Evolutionary conservation across 2,797 vertebrate genomes (phyloP).

Genomic region (Hypotaenidia philippensis): DNA sequence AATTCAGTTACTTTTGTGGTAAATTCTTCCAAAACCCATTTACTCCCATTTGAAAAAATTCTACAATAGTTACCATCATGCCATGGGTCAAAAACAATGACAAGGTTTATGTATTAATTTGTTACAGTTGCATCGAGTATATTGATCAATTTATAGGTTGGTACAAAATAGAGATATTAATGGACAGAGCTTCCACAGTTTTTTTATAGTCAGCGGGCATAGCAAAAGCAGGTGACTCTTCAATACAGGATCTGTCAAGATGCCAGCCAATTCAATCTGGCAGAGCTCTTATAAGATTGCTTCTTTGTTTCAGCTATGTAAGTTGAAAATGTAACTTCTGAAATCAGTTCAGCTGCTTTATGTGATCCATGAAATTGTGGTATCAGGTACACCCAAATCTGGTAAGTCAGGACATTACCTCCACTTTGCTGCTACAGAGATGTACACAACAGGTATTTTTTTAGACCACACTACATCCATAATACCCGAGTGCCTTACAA

Average conservation of each 20-base stretch:
- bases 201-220: not conserved
- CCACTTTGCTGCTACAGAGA: not conserved
- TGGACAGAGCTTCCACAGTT: not conserved
- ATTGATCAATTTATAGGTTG: not conserved
- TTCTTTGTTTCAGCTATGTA: not conserved
- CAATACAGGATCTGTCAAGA: not conserved
- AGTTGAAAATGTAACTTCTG: not conserved
- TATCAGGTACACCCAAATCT: not conserved
- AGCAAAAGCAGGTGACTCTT: not conserved
- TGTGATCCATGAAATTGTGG: not conserved
- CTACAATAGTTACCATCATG: not conserved
- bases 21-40: not conserved
- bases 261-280: not conserved
- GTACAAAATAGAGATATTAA: not conserved
- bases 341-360: not conserved
- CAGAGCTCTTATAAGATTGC: not conserved
- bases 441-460: not conserved
- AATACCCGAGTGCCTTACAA: not conserved
- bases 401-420: not conserved
- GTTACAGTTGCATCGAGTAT: not conserved
- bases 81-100: not conserved
- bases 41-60: not conserved
- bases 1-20: not conserved
- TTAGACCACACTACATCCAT: not conserved
- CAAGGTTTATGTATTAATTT: not conserved